phyloP scores from a whole-genome alignment of 2,797 vertebrate species.

The Salmo trutta region DNA sequence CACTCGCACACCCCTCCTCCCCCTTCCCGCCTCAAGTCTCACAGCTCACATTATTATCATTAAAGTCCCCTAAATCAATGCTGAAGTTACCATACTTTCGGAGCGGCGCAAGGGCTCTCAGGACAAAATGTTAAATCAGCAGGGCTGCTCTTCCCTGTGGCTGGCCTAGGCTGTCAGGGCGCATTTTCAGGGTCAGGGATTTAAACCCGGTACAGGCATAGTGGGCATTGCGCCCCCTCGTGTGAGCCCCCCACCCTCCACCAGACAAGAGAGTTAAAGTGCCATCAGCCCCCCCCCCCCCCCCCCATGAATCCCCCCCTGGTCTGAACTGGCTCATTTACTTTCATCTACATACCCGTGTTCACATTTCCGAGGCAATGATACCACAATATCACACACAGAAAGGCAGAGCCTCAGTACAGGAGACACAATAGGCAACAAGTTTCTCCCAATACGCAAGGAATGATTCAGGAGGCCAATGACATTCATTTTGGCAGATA shows the following conservation, averaged over 20 bases:
- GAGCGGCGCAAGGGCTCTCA: background rate
- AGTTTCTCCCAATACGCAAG: background rate
- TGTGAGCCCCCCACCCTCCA: background rate
- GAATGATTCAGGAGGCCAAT: constrained; percentile 2
- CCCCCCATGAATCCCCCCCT: background rate
- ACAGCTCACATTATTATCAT: constrained; percentile 20
- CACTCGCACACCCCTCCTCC: background rate
- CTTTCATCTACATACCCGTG: background rate
- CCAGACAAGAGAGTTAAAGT: constrained; percentile 5
- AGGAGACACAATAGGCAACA: constrained; percentile 2
- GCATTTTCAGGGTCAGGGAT: constrained; percentile 23
- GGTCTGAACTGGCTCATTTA: constrained; percentile 5
- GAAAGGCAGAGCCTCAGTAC: background rate
- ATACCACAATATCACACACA: background rate
- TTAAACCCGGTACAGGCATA: background rate
- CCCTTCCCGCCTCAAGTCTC: constrained; percentile 7
- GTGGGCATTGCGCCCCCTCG: background rate
- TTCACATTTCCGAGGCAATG: background rate
- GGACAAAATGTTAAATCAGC: constrained; percentile 13
- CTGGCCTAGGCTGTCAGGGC: constrained; percentile 25
- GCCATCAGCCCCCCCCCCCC: background rate
- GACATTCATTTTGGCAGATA: background rate
- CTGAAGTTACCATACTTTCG: constrained; percentile 22
- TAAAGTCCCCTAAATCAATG: constrained; percentile 13
- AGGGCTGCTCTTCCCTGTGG: constrained; percentile 9